These are phyloP conservation scores for Luehdorfia chinensis DNA, from an alignment of 1,140 invertebrate species.

Conservation along the genomic window DNA sequence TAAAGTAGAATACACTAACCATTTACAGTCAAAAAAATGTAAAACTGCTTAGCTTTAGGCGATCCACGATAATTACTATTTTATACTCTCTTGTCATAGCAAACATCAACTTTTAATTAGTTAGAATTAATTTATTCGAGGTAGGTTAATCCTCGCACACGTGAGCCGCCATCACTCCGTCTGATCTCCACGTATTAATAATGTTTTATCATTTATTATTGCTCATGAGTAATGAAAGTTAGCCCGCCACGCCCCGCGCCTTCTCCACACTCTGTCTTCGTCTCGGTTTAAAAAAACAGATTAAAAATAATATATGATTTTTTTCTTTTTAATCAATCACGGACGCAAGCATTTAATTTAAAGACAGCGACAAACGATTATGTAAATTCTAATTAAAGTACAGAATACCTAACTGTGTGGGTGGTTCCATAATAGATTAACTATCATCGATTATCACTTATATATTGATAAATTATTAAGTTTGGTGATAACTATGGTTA, in stretches of 20 bases:
- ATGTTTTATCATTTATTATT: conserved; percentile 77
- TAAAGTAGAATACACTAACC: too few relatives aligned
- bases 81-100: conserved; percentile 24
- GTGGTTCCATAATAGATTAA: conserved; percentile 35
- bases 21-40: too few relatives aligned
- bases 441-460: conserved; percentile 32
- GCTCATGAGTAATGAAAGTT: conserved; percentile 73
- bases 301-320: conserved; percentile 36
- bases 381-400: conserved; percentile 48
- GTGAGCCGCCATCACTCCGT: conserved; percentile 54
- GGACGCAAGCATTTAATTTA: conserved; percentile 43
- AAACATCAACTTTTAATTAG: conserved; percentile 62
- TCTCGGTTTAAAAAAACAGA: conserved; percentile 52
- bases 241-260: conserved; percentile 64
- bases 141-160: conserved; percentile 49
- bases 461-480: too few relatives aligned
- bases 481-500: too few relatives aligned
- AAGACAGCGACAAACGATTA: conserved; percentile 54
- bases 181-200: conserved; percentile 71
- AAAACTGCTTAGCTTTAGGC: not conserved
- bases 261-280: conserved; percentile 65
- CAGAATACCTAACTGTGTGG: conserved; percentile 32
- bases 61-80: conserved; percentile 12
- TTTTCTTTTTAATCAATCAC: conserved; percentile 54
- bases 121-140: conserved; percentile 69